A percentile compares a stretch with the other conserved stretches of the same genome.
These are phyloP conservation scores for Stomorhina lunata DNA, from an alignment of 2,888 invertebrate species.

Conservation along the genomic window DNA sequence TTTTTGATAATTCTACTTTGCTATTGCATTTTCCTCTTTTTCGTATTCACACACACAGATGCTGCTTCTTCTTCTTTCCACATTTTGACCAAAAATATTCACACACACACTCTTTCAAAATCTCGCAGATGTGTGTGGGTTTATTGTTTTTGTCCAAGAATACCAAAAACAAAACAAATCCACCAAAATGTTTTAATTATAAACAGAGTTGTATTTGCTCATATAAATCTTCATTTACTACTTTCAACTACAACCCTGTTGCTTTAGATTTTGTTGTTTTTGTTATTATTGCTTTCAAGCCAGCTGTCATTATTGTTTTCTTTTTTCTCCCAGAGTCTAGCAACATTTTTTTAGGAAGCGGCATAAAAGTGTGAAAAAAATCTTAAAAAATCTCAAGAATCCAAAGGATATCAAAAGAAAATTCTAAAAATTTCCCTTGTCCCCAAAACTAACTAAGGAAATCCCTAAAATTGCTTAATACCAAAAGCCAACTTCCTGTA, in stretches of 20 bases:
- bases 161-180: conserved; percentile 48
- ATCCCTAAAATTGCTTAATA: not conserved
- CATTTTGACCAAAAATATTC: not conserved
- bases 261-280: conserved; percentile 7
- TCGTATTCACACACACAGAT: not conserved
- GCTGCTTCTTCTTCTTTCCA: not conserved
- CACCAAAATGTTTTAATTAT: not conserved
- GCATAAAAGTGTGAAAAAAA: conserved; percentile 26
- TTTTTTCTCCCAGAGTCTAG: conserved; percentile 13
- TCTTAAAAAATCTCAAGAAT: conserved; percentile 57
- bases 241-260: conserved; percentile 10
- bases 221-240: not conserved
- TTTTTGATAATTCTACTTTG: not conserved
- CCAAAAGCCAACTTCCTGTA: not conserved
- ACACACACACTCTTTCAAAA: not conserved
- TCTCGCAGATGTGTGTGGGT: not conserved
- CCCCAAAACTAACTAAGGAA: not conserved
- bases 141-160: conserved; percentile 29
- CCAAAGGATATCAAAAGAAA: conserved; percentile 2
- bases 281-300: conserved; percentile 21
- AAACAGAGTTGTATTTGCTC: conserved; percentile 7
- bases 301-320: conserved; percentile 57
- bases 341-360: conserved; percentile 13
- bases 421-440: not conserved
- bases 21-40: conserved; percentile 7